Conservation (phyloP, 2,113 vertebrate genomes). For the Amphilophus citrinellus region DNA sequence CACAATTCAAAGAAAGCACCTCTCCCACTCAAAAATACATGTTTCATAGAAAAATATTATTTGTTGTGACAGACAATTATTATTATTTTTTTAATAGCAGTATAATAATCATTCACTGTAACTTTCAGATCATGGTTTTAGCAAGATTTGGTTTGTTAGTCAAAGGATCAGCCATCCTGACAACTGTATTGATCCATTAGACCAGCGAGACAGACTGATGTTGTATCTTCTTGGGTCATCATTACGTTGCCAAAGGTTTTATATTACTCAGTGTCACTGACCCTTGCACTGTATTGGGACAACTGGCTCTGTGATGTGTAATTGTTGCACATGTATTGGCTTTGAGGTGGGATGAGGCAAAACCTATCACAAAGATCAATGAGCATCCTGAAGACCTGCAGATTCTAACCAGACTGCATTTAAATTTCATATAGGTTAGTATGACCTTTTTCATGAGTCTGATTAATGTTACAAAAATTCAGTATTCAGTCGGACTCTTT, state of each 20-base stretch:
- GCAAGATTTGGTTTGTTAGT: conserved; percentile 2
- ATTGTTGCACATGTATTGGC: conserved; percentile 21
- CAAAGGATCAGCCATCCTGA: conserved; percentile 28
- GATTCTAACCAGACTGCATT: conserved; percentile 5
- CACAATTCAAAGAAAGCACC: not conserved
- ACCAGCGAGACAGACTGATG: conserved; percentile 11
- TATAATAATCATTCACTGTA: not conserved
- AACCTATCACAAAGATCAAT: conserved; percentile 26
- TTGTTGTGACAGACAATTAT: not conserved
- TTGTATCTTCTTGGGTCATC: conserved; percentile 43
- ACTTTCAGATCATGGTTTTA: not conserved
- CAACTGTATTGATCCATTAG: conserved; percentile 39
- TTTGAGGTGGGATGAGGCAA: not conserved
- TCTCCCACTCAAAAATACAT: not conserved
- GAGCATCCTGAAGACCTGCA: conserved; percentile 23
- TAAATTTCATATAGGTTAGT: conserved; percentile 5
- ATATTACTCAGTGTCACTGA: conserved; percentile 49
- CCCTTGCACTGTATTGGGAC: conserved; percentile 10
- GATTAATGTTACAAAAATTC: not conserved
- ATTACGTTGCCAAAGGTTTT: conserved; percentile 51
- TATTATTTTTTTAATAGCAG: not conserved
- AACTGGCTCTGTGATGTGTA: not conserved
- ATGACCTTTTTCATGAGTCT: not conserved
- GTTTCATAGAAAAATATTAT: not conserved
- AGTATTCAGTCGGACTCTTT: not conserved